Conservation (phyloP, 2,888 invertebrate species). For the Rotaria magnacalcarata region DNA sequence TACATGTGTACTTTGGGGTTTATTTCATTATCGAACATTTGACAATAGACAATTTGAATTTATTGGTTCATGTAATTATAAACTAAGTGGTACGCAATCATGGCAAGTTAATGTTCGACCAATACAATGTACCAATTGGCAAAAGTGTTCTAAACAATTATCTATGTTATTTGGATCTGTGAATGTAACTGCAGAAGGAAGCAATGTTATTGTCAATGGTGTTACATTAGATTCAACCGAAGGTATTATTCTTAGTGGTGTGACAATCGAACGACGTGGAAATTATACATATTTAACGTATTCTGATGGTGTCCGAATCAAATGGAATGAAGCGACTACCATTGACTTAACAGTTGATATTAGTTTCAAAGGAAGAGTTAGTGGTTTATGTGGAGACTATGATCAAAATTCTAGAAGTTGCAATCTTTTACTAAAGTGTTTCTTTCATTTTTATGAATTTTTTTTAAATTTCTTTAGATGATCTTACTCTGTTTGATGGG, state of each 20-base stretch:
- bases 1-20: slow-evolving; percentile 33
- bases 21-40: slow-evolving; percentile 16
- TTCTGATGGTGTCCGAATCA: slow-evolving; percentile 67
- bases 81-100: background rate
- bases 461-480: background rate
- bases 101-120: slow-evolving; percentile 38
- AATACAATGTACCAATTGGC: background rate
- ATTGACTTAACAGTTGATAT: slow-evolving; percentile 61
- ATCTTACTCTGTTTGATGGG: background rate
- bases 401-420: slow-evolving; percentile 48
- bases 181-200: background rate
- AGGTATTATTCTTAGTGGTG: slow-evolving; percentile 5
- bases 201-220: background rate
- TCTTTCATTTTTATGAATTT: no score
- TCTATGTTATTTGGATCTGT: slow-evolving; percentile 2
- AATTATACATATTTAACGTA: background rate
- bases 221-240: background rate
- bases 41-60: slow-evolving; percentile 19
- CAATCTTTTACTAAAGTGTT: background rate
- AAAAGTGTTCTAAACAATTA: background rate
- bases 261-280: slow-evolving; percentile 27
- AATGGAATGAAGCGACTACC: slow-evolving; percentile 38
- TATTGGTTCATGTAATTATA: slow-evolving; percentile 27
- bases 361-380: slow-evolving; percentile 72
- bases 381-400: slow-evolving; percentile 52